phyloP scores from a whole-genome alignment of 2,797 vertebrate genomes.

The Rhynchonycteris naso region DNA sequence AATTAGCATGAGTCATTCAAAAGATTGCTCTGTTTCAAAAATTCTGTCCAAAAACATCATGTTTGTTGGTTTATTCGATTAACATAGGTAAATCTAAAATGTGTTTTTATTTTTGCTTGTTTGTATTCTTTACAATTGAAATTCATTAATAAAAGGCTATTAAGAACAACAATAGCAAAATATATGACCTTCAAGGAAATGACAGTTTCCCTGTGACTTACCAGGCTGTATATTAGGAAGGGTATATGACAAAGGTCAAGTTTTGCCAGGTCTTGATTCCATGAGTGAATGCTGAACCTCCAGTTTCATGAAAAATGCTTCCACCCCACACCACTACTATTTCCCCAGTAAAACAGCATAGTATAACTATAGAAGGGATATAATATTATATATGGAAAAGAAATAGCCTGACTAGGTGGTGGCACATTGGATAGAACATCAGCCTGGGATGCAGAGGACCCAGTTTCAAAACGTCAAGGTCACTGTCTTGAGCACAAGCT shows the following conservation, averaged over 20 bases:
- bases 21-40: constrained; percentile 38
- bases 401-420: background rate
- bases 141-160: constrained; percentile 11
- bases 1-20: constrained; percentile 32
- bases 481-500: no score
- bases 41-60: background rate
- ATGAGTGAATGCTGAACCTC: no score
- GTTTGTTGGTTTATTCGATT: background rate
- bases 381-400: constrained; percentile 16
- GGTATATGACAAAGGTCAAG: no score
- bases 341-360: background rate
- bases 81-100: constrained; percentile 44
- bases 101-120: background rate
- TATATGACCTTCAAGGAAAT: background rate
- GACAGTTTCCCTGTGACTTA: background rate
- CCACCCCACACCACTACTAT: background rate
- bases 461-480: no score
- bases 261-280: no score
- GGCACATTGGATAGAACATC: no score
- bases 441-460: no score
- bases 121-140: background rate
- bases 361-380: background rate
- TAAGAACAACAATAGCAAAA: constrained; percentile 22
- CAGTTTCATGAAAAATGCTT: no score
- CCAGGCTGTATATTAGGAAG: background rate